Conservation (phyloP, 2,797 vertebrate species). For the Scleropages formosus region DNA sequence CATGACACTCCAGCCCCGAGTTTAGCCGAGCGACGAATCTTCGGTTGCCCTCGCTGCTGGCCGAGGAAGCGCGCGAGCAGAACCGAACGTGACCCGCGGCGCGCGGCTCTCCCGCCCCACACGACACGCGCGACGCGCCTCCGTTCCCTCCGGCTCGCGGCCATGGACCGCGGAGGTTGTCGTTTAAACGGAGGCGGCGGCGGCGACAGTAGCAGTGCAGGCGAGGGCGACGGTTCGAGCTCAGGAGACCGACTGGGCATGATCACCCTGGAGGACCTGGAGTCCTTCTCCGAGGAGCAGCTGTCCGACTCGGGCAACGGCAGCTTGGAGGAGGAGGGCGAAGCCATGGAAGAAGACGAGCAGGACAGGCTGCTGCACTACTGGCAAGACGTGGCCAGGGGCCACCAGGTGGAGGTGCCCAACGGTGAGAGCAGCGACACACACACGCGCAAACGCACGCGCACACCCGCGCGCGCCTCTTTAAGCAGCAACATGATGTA, state of each 20-base stretch:
- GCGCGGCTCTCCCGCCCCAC: too few species aligned
- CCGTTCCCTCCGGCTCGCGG: too few species aligned
- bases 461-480: too few species aligned
- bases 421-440: slow-evolving; percentile 62
- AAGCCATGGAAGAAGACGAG: slow-evolving; percentile 63
- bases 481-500: too few species aligned
- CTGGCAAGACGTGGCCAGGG: slow-evolving; percentile 82
- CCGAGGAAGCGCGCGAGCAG: too few species aligned
- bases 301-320: slow-evolving; percentile 70
- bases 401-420: slow-evolving; percentile 83
- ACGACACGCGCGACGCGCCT: too few species aligned
- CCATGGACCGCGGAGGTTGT: slow-evolving; percentile 72
- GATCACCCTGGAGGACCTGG: slow-evolving; percentile 84
- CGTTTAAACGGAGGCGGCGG: slow-evolving; percentile 61
- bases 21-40: too few species aligned
- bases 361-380: slow-evolving; percentile 73
- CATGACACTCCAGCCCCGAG: too few species aligned
- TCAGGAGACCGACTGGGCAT: slow-evolving; percentile 45
- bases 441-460: neutral
- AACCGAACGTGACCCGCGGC: too few species aligned
- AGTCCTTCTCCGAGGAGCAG: slow-evolving; percentile 73
- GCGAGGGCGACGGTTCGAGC: neutral
- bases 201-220: too few species aligned
- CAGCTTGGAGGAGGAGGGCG: slow-evolving; percentile 60
- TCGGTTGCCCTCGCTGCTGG: too few species aligned